A percentile compares a stretch with the other conserved stretches of the same genome.
Conservation (phyloP, 2,113 vertebrate species). For the Rhodinocichla rosea region DNA sequence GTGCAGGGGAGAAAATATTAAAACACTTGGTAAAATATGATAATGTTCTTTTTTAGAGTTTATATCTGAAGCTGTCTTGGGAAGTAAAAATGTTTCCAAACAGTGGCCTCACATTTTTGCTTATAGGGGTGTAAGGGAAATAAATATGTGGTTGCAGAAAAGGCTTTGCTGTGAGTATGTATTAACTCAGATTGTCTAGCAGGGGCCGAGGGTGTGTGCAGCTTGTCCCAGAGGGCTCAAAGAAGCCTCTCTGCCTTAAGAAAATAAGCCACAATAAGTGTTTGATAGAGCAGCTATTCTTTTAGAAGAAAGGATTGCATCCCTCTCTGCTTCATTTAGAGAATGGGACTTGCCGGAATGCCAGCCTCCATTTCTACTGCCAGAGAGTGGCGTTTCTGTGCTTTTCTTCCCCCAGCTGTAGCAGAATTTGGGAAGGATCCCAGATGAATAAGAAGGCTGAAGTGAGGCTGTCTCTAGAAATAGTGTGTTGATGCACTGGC, state of each 20-base stretch:
- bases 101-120: background rate
- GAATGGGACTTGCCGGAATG: background rate
- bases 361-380: background rate
- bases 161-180: background rate
- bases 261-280: background rate
- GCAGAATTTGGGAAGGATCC: background rate
- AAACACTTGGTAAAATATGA: background rate
- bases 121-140: background rate
- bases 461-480: background rate
- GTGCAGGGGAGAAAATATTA: background rate
- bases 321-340: background rate
- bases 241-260: background rate
- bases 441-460: background rate
- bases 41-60: background rate
- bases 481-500: background rate
- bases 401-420: background rate
- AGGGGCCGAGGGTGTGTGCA: background rate
- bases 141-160: background rate
- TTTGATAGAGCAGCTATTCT: background rate
- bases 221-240: background rate
- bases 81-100: background rate
- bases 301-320: background rate
- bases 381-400: background rate
- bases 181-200: background rate
- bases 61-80: background rate